Evolutionary conservation across 53 echinoderm and acorn worm genomes (phyloP), one percentile per base, ranked within the genome.

Genomic region (Temnopleurus reevesii): DNA sequence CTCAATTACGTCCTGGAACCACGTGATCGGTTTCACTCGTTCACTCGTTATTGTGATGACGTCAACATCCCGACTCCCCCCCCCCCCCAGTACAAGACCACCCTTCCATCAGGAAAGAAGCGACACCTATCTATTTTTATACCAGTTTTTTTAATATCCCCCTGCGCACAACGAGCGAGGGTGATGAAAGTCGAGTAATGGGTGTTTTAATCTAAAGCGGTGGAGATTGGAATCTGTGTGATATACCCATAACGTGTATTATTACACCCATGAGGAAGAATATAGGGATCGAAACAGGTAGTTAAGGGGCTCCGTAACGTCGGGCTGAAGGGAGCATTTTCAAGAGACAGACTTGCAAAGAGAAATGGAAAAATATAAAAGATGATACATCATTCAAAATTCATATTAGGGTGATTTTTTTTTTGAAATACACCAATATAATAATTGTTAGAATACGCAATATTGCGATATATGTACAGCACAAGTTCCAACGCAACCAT

Each of bases 171-270:
- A 1, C 43, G 71, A 71, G 71, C 36, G 17, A 17, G 71, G 71
- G 71, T 71, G 71, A 21, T 41, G 43, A n/a, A 71, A 43, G 9
- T 41, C 71, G 41, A 36, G 41, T 18, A 71, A 71, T 71, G 41
- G 71, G 71, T 41, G 71, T 71, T 71, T 71, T 71, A 71, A 71
- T 71, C 71, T 38, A 23, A 19, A 71, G 23, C 23, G n/a, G n/a
- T 18, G 71, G 23, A 71, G 71, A 71, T 71, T 43, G 71, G 71
- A 38, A 34, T 41, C n/a, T 33, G 5, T 12, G 65, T 35, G 65
- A 18, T n/a, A 41, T 36, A 71, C 38, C 38, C 71, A 71, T 71
- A 38, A 71, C 41, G 6, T 15, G 8, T 4, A 71, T 41, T 8
- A 21, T 23, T 1, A 56, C 21, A 56, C n/a, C 56, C n/a, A 23